phyloP scores from a whole-genome alignment of 2,888 invertebrate genomes.

The Therioaphis trifolii region DNA sequence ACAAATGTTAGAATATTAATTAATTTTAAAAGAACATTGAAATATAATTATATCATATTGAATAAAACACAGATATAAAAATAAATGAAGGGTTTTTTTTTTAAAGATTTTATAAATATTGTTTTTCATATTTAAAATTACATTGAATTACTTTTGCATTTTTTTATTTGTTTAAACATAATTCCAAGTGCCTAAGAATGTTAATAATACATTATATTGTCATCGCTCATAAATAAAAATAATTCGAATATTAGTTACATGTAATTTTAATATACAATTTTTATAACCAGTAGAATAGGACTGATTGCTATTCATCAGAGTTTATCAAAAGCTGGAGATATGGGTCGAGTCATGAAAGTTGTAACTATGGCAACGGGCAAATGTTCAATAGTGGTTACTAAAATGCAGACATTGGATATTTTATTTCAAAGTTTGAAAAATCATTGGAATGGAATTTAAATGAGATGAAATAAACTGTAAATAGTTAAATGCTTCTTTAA shows the following conservation, averaged over 20 bases:
- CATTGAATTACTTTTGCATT: too few relatives aligned
- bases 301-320: slow-evolving; percentile 6
- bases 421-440: too few relatives aligned
- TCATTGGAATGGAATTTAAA: too few relatives aligned
- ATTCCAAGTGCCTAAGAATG: background rate
- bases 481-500: too few relatives aligned
- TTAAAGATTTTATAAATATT: background rate
- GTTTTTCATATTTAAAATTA: background rate
- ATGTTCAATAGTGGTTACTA: slow-evolving; percentile 44
- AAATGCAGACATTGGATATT: slow-evolving; percentile 7
- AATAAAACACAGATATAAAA: too few relatives aligned
- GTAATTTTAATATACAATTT: background rate
- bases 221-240: background rate
- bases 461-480: too few relatives aligned
- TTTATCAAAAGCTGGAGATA: slow-evolving; percentile 7
- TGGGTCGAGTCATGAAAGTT: slow-evolving; percentile 21
- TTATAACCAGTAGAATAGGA: background rate
- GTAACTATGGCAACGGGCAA: slow-evolving; percentile 49
- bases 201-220: background rate
- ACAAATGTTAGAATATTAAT: background rate
- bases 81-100: background rate
- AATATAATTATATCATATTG: background rate
- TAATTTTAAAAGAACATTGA: background rate
- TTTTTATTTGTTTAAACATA: background rate
- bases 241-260: background rate